Conservation (phyloP, 2,797 vertebrate genomes). For the Syncerus caffer region DNA sequence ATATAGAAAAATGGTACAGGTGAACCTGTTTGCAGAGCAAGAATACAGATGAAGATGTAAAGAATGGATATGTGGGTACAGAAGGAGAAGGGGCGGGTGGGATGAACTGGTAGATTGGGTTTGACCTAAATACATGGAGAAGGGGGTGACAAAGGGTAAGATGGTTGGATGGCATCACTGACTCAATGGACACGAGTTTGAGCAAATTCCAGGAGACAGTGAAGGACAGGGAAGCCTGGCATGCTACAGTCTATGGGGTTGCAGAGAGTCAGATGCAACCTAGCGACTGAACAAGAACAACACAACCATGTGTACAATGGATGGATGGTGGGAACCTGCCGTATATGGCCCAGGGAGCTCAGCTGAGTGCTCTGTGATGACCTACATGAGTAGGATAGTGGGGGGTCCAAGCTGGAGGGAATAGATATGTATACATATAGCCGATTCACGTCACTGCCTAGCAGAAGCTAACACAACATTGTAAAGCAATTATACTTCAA, state of each 20-base stretch:
- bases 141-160: neutral
- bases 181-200: neutral
- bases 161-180: neutral
- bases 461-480: neutral
- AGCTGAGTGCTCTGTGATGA: neutral
- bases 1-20: neutral
- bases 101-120: neutral
- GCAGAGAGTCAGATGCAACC: neutral
- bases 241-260: neutral
- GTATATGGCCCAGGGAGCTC: neutral
- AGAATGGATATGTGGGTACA: neutral
- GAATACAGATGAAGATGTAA: neutral
- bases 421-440: neutral
- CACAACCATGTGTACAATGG: neutral
- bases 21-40: neutral
- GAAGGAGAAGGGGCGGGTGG: neutral
- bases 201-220: neutral
- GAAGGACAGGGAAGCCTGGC: neutral
- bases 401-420: neutral
- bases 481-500: neutral
- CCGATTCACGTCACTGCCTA: neutral
- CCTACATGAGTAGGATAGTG: neutral
- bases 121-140: neutral
- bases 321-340: neutral
- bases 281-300: neutral